A percentile compares a stretch with the other conserved stretches of the same genome.
phyloP scores from a whole-genome alignment of 2,797 vertebrate species.

The Chrosomus eos region DNA sequence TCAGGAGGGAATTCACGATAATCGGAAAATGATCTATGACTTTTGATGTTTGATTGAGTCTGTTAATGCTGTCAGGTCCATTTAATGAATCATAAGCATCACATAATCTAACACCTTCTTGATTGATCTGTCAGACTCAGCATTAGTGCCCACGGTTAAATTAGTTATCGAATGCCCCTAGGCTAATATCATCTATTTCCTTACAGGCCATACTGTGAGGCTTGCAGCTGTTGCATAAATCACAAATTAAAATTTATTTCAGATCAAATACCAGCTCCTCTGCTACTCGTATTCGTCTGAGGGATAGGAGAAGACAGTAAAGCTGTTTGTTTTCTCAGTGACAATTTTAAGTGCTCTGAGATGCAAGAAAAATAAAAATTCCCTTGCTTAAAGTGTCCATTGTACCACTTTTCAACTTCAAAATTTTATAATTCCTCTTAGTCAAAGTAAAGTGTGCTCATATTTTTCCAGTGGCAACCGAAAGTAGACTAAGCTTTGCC shows the following conservation, averaged over 20 bases:
- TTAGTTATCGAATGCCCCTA: slow-evolving; percentile 78
- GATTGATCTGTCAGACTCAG: slow-evolving; percentile 72
- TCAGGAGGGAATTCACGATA: background rate
- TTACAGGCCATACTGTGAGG: slow-evolving; percentile 37
- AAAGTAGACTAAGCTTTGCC: slow-evolving; percentile 14
- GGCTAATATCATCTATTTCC: slow-evolving; percentile 63
- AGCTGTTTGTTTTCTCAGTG: background rate
- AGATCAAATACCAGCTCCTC: slow-evolving; percentile 42
- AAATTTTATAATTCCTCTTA: background rate
- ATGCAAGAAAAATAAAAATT: background rate
- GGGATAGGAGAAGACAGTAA: background rate
- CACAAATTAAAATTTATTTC: slow-evolving; percentile 48
- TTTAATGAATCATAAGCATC: slow-evolving; percentile 31
- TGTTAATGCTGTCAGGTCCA: background rate
- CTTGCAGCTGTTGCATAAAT: slow-evolving; percentile 62
- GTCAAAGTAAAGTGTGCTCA: background rate
- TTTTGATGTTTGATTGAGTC: slow-evolving; percentile 22
- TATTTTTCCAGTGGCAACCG: background rate
- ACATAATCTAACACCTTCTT: slow-evolving; percentile 40
- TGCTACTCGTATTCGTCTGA: slow-evolving; percentile 9
- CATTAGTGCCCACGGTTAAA: slow-evolving; percentile 73
- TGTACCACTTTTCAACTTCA: background rate
- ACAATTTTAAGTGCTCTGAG: slow-evolving; percentile 3
- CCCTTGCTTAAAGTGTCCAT: background rate
- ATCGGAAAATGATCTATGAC: background rate